Percentiles rank a stretch among this genome's conserved stretches.
Conservation (phyloP, 2,113 vertebrate genomes). For the Aegotheles bennettii region DNA sequence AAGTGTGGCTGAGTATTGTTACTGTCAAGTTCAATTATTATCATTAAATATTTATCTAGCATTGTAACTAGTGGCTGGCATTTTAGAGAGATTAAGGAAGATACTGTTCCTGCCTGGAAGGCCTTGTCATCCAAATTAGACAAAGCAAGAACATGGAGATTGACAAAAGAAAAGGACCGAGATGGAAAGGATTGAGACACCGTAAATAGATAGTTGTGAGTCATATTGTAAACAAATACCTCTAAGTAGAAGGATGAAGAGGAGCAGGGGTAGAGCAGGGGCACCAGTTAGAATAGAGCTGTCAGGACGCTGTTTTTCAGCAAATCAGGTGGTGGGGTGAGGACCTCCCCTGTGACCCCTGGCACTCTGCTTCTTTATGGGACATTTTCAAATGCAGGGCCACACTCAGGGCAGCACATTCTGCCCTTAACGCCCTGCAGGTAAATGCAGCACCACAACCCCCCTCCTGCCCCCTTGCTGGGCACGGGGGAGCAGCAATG, state of each 20-base stretch:
- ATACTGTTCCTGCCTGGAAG: constrained; percentile 19
- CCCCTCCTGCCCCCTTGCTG: background rate
- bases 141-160: background rate
- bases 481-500: background rate
- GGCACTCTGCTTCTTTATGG: background rate
- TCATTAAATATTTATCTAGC: constrained; percentile 36
- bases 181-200: background rate
- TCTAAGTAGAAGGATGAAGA: background rate
- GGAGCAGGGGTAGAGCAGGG: background rate
- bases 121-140: background rate
- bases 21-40: constrained; percentile 25
- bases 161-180: background rate
- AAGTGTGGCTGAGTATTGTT: constrained; percentile 2
- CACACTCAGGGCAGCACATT: fast-evolving
- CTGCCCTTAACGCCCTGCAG: background rate
- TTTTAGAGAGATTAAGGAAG: constrained; percentile 7
- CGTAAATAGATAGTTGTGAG: background rate
- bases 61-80: background rate
- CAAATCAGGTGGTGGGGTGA: background rate
- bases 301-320: background rate
- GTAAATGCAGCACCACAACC: fast-evolving
- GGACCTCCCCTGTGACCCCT: background rate
- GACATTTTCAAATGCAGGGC: fast-evolving
- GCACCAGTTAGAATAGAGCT: background rate
- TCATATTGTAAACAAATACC: background rate